A percentile compares a stretch with the other conserved stretches of the same genome.
Evolutionary conservation across 2,888 invertebrate genomes (phyloP).

Genomic region (Agonum fuliginosum): DNA sequence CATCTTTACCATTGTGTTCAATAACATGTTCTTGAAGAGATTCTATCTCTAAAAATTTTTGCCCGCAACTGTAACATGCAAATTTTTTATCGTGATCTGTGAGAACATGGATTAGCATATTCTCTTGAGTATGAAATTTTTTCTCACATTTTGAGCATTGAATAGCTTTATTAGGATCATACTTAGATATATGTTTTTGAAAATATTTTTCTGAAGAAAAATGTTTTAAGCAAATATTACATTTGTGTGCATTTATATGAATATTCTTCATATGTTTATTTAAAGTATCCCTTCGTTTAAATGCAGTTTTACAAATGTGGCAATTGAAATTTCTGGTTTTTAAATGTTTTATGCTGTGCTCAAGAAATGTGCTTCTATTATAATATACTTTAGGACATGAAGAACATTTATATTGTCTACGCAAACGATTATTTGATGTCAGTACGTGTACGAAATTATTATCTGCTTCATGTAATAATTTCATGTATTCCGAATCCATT

Average conservation of each 20-base stretch:
- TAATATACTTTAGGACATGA: slow-evolving; percentile 13
- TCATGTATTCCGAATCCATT: slow-evolving; percentile 45
- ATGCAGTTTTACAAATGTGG: slow-evolving; percentile 20
- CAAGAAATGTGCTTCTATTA: slow-evolving; percentile 8
- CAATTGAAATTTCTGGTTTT: slow-evolving; percentile 32
- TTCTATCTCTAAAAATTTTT: neutral
- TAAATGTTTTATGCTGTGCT: slow-evolving; percentile 29
- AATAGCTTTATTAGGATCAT: slow-evolving; percentile 5
- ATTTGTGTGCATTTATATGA: slow-evolving; percentile 32
- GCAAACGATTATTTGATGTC: slow-evolving; percentile 30
- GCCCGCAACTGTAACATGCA: slow-evolving; percentile 1
- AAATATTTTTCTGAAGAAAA: slow-evolving; percentile 1
- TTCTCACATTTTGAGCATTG: slow-evolving; percentile 26
- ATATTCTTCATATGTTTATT: slow-evolving; percentile 33
- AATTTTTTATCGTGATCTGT: slow-evolving; percentile 31
- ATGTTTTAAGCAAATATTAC: slow-evolving; percentile 22
- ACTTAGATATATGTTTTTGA: slow-evolving; percentile 13
- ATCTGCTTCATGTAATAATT: slow-evolving; percentile 44
- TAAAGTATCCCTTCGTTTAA: slow-evolving; percentile 6
- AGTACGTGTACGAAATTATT: slow-evolving; percentile 25
- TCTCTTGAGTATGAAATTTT: slow-evolving; percentile 28
- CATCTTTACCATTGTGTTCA: slow-evolving; percentile 19
- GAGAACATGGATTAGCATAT: slow-evolving; percentile 35
- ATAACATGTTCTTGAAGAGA: slow-evolving; percentile 35
- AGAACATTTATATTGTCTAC: slow-evolving; percentile 38